Conservation (phyloP, 2,888 invertebrate species). For the Tyria jacobaeae region DNA sequence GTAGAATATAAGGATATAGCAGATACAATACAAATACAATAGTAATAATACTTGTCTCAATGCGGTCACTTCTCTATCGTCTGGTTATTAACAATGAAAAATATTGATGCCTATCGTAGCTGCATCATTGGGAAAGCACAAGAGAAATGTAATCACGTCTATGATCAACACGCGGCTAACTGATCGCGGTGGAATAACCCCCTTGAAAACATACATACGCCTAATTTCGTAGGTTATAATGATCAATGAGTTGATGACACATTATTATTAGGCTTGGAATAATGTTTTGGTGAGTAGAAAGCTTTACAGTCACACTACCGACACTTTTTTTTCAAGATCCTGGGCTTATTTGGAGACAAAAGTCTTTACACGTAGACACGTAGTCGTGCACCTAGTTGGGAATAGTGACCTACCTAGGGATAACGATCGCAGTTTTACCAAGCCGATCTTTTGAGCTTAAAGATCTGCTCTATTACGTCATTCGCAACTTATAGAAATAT, state of each 20-base stretch:
- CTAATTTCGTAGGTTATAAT: not conserved
- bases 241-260: not conserved
- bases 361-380: not conserved
- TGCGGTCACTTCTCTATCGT: not conserved
- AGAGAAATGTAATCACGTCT: not conserved
- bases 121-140: not conserved
- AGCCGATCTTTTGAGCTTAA: slow-evolving; percentile 2
- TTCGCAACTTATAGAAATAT: not conserved
- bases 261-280: too few relatives aligned
- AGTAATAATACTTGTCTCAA: too few relatives aligned
- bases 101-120: not conserved
- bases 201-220: too few relatives aligned
- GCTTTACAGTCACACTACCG: too few relatives aligned
- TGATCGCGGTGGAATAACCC: not conserved
- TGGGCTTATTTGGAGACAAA: too few relatives aligned
- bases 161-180: not conserved
- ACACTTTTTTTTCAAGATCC: too few relatives aligned
- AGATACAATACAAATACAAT: too few relatives aligned
- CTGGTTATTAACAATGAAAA: not conserved
- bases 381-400: slow-evolving; percentile 1
- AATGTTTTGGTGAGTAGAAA: too few relatives aligned
- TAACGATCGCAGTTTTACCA: slow-evolving; percentile 8
- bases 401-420: slow-evolving; percentile 8
- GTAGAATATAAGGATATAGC: too few relatives aligned
- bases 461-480: not conserved